Base-by-base conservation (phyloP, 35 echinoderm and acorn worm species). In the Heliocidaris tuberculata region DNA sequence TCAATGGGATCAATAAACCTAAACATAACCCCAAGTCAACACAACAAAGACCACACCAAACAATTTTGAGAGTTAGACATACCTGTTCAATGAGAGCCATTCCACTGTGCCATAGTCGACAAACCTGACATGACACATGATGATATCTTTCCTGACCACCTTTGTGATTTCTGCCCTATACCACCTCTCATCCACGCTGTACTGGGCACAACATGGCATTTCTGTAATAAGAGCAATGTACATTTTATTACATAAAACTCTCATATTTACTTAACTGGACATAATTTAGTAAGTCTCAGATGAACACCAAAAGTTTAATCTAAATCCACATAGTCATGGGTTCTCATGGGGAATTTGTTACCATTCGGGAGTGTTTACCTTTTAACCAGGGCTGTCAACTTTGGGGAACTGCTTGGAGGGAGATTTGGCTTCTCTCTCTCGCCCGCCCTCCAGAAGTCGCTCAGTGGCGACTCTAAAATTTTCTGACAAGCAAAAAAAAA, bases 181-280 rank as follows among this genome's bases (percentile, higher is more conserved):
- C 91, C 87, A 89, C 15, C 87, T 32, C 87, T n/a, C 48, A n/a
- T 93, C 50, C 6, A 59, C 50, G 13, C 91, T 93, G 91, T 93
- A 93, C 91, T 93, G 47, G 91, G 91, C 91, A 93, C 91, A 93
- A n/a, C 91, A 93, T 59, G 91, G 91, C 48, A 59, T 93, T 59
- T 93, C 91, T 93, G 91, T 10, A 27, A 5, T 21, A 50, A 16
- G 50, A 30, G 21, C 7, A 93, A 49, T 1, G 86, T 2, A 89
- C 13, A 30, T 24, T 13, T 19, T 85, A 29, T 16, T 19, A 85
- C 15, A 29, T 85, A 85, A 85, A 85, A 85, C 15, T 85, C 70
- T 85, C n/a, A n/a, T n/a, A 85, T 85, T 85, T 19, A 85, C 70
- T 85, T 4, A 85, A 29, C 15, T 85, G 1, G n/a, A 85, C 70